These are phyloP conservation scores for Ischnus inquisitorius DNA, from an alignment of 2,888 invertebrate genomes.

Conservation along the genomic window DNA sequence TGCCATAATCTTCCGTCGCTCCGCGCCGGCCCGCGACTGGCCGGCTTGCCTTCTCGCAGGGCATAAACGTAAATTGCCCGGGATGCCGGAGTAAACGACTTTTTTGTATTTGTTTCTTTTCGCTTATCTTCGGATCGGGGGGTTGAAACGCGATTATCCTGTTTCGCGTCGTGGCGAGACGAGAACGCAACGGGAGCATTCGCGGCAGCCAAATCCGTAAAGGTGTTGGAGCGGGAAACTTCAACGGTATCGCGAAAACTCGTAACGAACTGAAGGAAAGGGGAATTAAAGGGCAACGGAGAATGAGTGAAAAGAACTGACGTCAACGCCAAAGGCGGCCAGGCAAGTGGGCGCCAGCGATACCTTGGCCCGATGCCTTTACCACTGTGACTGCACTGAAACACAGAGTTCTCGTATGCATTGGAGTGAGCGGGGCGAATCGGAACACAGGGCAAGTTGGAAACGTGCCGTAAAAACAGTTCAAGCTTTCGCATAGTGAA, in stretches of 20 bases:
- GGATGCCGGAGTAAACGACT: conserved; percentile 53
- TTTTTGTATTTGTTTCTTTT: conserved; percentile 13
- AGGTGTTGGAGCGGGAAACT: conserved; percentile 28
- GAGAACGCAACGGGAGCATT: background rate
- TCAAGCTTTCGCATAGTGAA: too few relatives aligned
- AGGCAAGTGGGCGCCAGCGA: conserved; percentile 40
- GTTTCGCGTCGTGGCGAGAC: background rate
- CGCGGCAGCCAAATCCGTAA: conserved; percentile 8
- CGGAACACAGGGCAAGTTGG: too few relatives aligned
- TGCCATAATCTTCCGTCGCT: background rate
- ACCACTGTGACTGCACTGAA: conserved; percentile 56
- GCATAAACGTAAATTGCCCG: conserved; percentile 65
- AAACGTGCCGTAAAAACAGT: too few relatives aligned
- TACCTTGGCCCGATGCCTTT: conserved; percentile 65
- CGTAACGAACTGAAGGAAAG: conserved; percentile 62
- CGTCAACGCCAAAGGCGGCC: conserved; percentile 57
- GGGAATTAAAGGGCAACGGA: background rate
- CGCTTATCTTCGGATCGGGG: conserved; percentile 66
- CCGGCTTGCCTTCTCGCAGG: background rate
- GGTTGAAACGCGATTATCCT: conserved; percentile 63
- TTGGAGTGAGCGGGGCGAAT: too few relatives aligned
- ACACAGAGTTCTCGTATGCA: background rate
- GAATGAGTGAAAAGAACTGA: conserved; percentile 61
- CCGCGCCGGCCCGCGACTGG: conserved; percentile 5
- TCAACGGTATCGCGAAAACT: conserved; percentile 55